Base-by-base conservation (phyloP, 2,797 vertebrate species). In the Hozukius guyotensis region DNA sequence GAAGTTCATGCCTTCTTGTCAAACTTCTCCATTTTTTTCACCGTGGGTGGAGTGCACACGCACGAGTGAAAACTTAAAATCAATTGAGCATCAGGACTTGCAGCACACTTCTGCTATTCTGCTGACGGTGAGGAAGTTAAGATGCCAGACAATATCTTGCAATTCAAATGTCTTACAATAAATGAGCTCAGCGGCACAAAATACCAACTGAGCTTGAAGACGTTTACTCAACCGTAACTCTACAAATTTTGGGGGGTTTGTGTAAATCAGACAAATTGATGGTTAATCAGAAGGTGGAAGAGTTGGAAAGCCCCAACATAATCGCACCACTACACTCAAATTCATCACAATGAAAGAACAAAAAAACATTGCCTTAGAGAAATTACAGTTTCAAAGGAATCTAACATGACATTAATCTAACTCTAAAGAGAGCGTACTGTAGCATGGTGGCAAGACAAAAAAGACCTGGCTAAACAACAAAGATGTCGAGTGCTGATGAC, bases 161-260 rank as follows among this genome's bases (percentile, higher is more conserved):
- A 65, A 81, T 83, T 90, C 56, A 91, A 88, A 86, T 38, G 36
- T 53, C 27, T 81, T 36, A 81, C 62, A 76, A 73, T 82, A 81
- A 88, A 85, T 84, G 59, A 81, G 78, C 56, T 79, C 72, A 66
- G 77, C 52, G 24, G 74, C 56, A 61, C 12, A 74, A 80, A 77
- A 75, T 32, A 56, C 36, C 61, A 75, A 57, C 70, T 25, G 55
- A 75, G 62, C 49, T 38, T 38, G 31, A 79, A 81, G 59, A 16
- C 7, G 38, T 72, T 78, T 64, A 75, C 49, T 84, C 69, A 81
- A 61, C 61, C 4, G 3, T 57, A 59, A 75, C 42, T 20, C 25
- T 75, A 4, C 46, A 71, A 29, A 81, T 82, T 64, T 68, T 13
- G 38, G 8, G 4, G n/a, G 20, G 27, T 61, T 66, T 68, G 65